Evolutionary conservation across 2,797 vertebrate genomes (phyloP), one percentile per base, ranked within the genome.

Genomic region (Acanthiza pusilla): DNA sequence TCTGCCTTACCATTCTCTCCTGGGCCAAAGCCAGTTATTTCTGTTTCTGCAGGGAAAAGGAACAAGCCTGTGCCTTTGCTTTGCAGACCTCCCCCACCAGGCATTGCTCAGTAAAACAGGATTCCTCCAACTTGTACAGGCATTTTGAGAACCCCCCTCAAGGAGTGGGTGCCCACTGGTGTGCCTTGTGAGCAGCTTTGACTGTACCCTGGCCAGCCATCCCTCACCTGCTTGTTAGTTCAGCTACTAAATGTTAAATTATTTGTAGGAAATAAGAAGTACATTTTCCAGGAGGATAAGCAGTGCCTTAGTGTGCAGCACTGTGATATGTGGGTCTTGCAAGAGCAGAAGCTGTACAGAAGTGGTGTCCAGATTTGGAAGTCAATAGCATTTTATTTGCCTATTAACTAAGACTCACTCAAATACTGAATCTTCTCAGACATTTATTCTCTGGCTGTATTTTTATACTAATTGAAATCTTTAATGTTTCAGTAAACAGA

Each of bases 401-500:
- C 79, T 93, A 2, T 91, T 93, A 95, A 94, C 68, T 60, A 84
- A 72, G 75, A 89, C 92, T 85, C 66, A 89, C 78, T 72, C 36
- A 50, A 81, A 92, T 73, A 83, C 77, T 87, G 89, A 76, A 93
- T 51, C 58, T 48, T 71, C 29, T 61, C 45, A 77, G 68, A 54
- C 88, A 53, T 83, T 63, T 91, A 55, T 48, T 68, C 58, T 85
- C 19, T 72, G 34, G 27, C 93, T 88, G 22, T 83, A 75, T 96
- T 94, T 96, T 95, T 92, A 85, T 96, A 93, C 75, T 96, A 96
- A 93, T 60, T 48, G 62, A 92, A 80, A 42, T 81, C 27, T 72
- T 89, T 88, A 79, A 61, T 91, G 43, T 78, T 86, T 96, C 67
- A 62, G 54, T 88, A 85, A 93, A 87, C 20, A 48, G 51, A 79